Base-by-base conservation (phyloP, 2,888 invertebrate genomes). In the Acrobasis suavella region DNA sequence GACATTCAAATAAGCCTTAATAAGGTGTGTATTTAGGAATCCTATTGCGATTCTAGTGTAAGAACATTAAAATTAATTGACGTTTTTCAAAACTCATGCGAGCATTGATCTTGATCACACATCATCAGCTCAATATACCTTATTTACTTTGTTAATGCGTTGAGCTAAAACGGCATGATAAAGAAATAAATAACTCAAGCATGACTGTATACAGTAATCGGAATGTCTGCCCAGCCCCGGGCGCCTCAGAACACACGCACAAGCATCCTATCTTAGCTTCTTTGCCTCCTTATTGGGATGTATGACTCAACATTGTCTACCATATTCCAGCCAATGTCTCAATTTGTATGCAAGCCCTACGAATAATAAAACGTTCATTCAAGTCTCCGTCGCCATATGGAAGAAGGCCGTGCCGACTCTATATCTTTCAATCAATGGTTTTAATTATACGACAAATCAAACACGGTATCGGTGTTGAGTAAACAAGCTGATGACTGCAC, bases 381-480 rank as follows among this genome's bases (percentile, higher is more conserved):
- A 70, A 62, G 68, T 66, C 55, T 54, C 64, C 68, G 62, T 62
- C 52, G 60, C 59, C 64, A 66, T 69, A 67, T 59, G 50, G 17
- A 55, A 60, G 73, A 77, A 77, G 76, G 76, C 66, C 72, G 39
- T 56, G 63, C 62, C 66, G 65, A 54, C 54, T 52, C 63, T 68
- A 71, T 62, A 71, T 62, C 68, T 66, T 66, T 65, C 62, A 70
- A 70, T 74, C 69, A 72, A 73, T 72, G 67, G 62, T 68, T 69
- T 69, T 66, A 69, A 70, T 71, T 72, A 63, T 67, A 65, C 67
- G 60, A 8, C 32, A 32, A 65, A 56, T 62, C 66, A 52, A 66
- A 69, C 67, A 67, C 63, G 70, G 65, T n/a, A n/a, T 58, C 64
- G 60, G 49, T 62, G 62, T 64, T 65, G 9, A 39, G 22, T 14